Conservation (phyloP, 2,113 vertebrate genomes). For the Oryzias woworae region DNA sequence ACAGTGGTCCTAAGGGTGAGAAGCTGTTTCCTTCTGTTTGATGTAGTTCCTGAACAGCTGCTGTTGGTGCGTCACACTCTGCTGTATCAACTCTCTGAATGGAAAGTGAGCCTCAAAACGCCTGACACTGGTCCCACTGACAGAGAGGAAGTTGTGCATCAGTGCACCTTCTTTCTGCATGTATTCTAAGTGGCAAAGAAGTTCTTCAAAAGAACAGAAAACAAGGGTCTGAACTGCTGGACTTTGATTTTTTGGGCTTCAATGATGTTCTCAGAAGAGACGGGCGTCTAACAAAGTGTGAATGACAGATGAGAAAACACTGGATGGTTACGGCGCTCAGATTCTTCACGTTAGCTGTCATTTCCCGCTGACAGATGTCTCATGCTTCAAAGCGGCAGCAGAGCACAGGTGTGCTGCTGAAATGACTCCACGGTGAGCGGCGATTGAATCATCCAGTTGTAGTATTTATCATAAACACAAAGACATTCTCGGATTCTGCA, state of each 20-base stretch:
- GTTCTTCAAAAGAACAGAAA: not conserved
- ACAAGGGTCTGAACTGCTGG: not conserved
- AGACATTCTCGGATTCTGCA: slow-evolving; percentile 14
- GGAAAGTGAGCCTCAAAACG: slow-evolving; percentile 58
- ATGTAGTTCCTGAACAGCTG: slow-evolving; percentile 78
- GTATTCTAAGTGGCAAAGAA: not conserved
- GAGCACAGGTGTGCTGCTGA: slow-evolving; percentile 41
- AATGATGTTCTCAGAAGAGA: not conserved
- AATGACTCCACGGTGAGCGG: slow-evolving; percentile 27
- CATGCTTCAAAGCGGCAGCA: slow-evolving; percentile 31
- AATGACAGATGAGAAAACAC: slow-evolving; percentile 10
- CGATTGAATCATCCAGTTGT: slow-evolving; percentile 50
- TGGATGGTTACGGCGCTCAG: slow-evolving; percentile 5
- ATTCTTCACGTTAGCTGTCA: slow-evolving; percentile 31
- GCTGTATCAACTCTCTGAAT: slow-evolving; percentile 61
- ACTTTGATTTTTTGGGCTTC: not conserved
- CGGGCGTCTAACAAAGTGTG: not conserved
- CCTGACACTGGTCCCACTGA: slow-evolving; percentile 22
- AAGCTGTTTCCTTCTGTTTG: slow-evolving; percentile 68
- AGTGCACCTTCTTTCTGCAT: not conserved
- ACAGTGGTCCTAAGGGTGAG: slow-evolving; percentile 49
- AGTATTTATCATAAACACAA: slow-evolving; percentile 57
- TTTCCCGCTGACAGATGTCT: slow-evolving; percentile 44
- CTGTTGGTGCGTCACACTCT: slow-evolving; percentile 59
- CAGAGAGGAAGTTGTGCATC: slow-evolving; percentile 4